These are phyloP conservation scores for Euleptes europaea DNA, from an alignment of 2,113 vertebrate genomes.

Conservation along the genomic window DNA sequence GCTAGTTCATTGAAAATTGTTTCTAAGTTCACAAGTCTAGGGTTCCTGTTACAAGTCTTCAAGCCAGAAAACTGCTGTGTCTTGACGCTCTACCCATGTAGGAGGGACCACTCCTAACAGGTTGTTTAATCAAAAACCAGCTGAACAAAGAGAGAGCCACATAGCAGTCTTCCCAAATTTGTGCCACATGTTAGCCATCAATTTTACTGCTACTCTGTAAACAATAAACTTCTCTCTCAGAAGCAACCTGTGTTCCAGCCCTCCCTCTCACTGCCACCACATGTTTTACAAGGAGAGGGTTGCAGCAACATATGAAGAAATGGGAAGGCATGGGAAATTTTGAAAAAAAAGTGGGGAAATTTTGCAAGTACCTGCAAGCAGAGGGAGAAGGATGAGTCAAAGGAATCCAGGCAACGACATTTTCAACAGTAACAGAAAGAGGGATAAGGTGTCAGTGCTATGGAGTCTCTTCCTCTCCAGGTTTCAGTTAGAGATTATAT, in stretches of 20 bases:
- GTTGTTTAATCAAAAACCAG: conserved; percentile 39
- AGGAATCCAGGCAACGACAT: not conserved
- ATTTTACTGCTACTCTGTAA: conserved; percentile 4
- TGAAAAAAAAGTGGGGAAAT: not conserved
- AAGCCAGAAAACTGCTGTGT: not conserved
- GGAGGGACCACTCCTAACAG: conserved; percentile 11
- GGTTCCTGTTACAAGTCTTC: not conserved
- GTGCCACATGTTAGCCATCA: not conserved
- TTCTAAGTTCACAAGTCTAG: not conserved
- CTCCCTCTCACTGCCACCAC: rapidly evolving
- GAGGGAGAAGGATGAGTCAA: not conserved
- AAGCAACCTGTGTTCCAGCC: not conserved
- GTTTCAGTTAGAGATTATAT: not conserved
- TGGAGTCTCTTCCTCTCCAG: not conserved
- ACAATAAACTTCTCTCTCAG: not conserved
- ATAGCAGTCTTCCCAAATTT: not conserved
- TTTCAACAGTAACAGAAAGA: not conserved
- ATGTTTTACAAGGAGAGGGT: not conserved
- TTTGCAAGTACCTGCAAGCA: no score
- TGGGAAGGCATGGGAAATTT: not conserved
- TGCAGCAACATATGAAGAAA: not conserved
- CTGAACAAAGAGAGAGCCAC: conserved; percentile 56
- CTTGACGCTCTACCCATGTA: conserved; percentile 10
- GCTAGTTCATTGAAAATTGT: not conserved
- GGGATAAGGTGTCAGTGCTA: not conserved